These are phyloP conservation scores for Hyperopisus bebe DNA, from an alignment of 2,113 vertebrate genomes.

Conservation along the genomic window DNA sequence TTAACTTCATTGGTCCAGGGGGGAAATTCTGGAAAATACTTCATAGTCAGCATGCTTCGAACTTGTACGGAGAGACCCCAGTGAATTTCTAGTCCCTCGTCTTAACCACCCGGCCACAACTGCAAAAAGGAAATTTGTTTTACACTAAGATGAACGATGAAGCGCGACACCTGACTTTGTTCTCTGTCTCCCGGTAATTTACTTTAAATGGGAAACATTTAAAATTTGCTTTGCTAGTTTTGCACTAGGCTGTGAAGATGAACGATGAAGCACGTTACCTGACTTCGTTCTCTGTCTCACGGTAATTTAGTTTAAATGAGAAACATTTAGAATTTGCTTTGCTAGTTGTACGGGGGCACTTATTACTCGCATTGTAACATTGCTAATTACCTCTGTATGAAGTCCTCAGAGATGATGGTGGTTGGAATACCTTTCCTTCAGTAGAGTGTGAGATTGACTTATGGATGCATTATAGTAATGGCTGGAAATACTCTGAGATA, in stretches of 20 bases:
- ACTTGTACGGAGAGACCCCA: constrained; percentile 75
- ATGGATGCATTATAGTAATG: neutral
- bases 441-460: neutral
- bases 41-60: constrained; percentile 86
- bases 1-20: neutral
- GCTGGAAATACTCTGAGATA: neutral
- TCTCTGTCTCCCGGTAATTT: neutral
- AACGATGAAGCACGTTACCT: neutral
- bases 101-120: constrained; percentile 78
- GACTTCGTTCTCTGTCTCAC: neutral
- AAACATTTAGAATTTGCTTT: neutral
- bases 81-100: constrained; percentile 69
- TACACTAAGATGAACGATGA: neutral
- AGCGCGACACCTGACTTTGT: neutral
- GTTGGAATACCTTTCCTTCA: neutral
- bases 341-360: neutral
- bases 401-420: neutral
- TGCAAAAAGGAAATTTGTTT: constrained; percentile 17
- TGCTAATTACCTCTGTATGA: neutral
- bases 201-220: neutral
- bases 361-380: neutral
- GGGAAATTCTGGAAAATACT: neutral
- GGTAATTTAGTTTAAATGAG: neutral
- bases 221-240: neutral
- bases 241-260: neutral